Evolutionary conservation across 1,140 invertebrate species (phyloP), one percentile per base, ranked within the genome.

Genomic region (Drosophila truncata): DNA sequence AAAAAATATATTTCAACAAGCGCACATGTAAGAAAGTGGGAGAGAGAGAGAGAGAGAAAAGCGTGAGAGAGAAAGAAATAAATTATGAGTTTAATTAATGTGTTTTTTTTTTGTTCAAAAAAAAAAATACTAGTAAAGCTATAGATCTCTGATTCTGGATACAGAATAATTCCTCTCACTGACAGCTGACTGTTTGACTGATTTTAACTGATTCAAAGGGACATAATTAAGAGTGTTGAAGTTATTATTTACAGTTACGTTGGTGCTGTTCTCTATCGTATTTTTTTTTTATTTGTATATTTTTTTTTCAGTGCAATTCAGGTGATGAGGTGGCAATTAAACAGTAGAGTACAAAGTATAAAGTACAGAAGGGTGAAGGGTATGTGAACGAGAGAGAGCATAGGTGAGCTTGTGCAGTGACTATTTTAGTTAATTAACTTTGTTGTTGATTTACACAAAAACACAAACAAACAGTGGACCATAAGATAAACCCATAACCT

Each of bases 21-120:
- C 82, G 82, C 84, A 88, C 84, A 87, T 88, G 67, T 86, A 84
- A 81, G 61, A 90, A 77, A 86, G 82, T 78, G 60, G 83, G 62
- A 85, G 66, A 69, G 78, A 62, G 33, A 52, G 31, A 52, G 66
- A 88, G 65, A 82, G 63, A 85, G 78, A 80, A 81, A 78, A 88
- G 69, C 86, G 80, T 88, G 78, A 90, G 74, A 87, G 78, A 87
- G 62, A 79, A 67, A 82, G 67, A 80, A 77, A 76, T 77, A 77
- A 86, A 72, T 18, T 73, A 87, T 82, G 60, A 78, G 81, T 66
- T 78, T 73, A 85, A 62, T 85, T 58, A 69, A 73, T 72, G 64
- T 76, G 62, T 64, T 44, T 20, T 16, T 35, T 14, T 4, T 13
- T 14, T 71, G 49, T 57, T 67, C 25, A 44, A 37, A 41, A 33